phyloP scores from a whole-genome alignment of 2,888 invertebrate genomes.

The Holacanthella duospinosa region DNA sequence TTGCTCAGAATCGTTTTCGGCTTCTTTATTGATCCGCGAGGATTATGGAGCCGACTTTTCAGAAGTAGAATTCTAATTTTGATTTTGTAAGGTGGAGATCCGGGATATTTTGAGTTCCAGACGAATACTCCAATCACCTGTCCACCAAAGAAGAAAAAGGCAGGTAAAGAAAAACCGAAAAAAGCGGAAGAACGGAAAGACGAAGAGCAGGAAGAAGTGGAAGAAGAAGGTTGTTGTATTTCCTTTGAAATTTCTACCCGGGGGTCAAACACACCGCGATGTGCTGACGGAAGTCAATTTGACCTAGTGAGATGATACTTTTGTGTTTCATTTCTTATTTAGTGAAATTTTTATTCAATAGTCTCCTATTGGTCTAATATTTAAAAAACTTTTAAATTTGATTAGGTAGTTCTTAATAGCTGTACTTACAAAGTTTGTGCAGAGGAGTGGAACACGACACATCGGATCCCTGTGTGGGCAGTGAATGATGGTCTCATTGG shows the following conservation, averaged over 20 bases:
- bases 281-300: slow-evolving; percentile 33
- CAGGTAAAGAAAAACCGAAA: slow-evolving; percentile 13
- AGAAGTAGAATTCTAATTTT: too few species aligned
- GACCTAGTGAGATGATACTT: slow-evolving; percentile 26
- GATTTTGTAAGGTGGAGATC: slow-evolving; percentile 15
- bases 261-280: slow-evolving; percentile 28
- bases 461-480: slow-evolving; percentile 36
- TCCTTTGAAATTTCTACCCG: slow-evolving; percentile 33
- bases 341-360: neutral
- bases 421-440: slow-evolving; percentile 38
- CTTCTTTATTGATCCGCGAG: too few species aligned
- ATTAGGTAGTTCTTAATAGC: slow-evolving; percentile 34
- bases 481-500: slow-evolving; percentile 36
- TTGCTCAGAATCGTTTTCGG: too few species aligned
- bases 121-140: slow-evolving; percentile 37
- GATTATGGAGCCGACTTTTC: neutral
- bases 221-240: slow-evolving; percentile 34
- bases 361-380: neutral
- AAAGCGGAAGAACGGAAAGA: slow-evolving; percentile 13
- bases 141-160: slow-evolving; percentile 33
- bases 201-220: slow-evolving; percentile 24
- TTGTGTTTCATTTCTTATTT: neutral
- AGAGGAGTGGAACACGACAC: slow-evolving; percentile 38
- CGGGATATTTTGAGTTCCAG: slow-evolving; percentile 34
- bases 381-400: slow-evolving; percentile 1